Conservation (phyloP, 2,797 vertebrate genomes). For the Crocidura indochinensis region DNA sequence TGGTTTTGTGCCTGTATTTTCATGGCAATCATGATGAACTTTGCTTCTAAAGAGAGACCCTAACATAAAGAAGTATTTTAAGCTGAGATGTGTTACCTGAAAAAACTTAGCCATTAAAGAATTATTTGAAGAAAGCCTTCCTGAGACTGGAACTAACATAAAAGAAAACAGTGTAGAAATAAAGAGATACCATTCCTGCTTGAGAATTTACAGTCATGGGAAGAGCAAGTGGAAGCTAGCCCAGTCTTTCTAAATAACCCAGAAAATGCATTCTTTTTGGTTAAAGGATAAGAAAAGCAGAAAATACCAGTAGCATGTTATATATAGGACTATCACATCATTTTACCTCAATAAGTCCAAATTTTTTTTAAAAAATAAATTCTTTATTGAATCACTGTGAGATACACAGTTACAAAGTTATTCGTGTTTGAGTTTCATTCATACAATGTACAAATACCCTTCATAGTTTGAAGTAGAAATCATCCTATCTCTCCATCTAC, state of each 20-base stretch:
- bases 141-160: background rate
- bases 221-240: constrained; percentile 34
- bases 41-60: background rate
- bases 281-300: background rate
- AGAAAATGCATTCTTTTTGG: constrained; percentile 40
- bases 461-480: background rate
- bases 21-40: background rate
- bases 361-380: too few species aligned
- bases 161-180: background rate
- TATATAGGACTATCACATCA: background rate
- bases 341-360: background rate
- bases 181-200: background rate
- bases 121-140: constrained; percentile 12
- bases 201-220: background rate
- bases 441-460: background rate
- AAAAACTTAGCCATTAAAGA: background rate
- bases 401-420: too few species aligned
- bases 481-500: background rate
- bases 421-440: too few species aligned
- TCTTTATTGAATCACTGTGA: too few species aligned
- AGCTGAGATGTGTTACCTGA: background rate
- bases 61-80: background rate
- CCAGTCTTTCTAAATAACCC: background rate
- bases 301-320: background rate
- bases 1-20: background rate